Conservation (phyloP, 2,797 vertebrate species). For the Cyprinella venusta region DNA sequence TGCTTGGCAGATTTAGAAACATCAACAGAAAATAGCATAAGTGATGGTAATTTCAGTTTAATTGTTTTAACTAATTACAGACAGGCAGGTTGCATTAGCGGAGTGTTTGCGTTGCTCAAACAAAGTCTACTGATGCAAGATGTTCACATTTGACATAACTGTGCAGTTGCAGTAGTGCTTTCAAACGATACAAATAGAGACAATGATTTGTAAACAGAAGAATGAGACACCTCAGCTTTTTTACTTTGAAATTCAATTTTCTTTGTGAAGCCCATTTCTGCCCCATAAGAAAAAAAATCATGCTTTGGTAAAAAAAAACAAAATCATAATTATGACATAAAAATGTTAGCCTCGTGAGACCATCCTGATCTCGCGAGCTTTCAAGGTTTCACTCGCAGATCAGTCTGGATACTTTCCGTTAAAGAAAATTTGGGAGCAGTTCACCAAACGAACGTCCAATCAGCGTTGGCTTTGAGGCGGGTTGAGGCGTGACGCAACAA, state of each 20-base stretch:
- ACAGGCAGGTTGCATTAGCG: slow-evolving; percentile 58
- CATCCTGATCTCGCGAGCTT: no score
- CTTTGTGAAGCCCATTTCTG: neutral
- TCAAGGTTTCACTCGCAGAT: no score
- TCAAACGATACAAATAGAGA: neutral
- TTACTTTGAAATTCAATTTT: neutral
- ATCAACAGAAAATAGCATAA: slow-evolving; percentile 60
- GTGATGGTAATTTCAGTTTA: slow-evolving; percentile 60
- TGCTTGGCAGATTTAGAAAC: slow-evolving; percentile 25
- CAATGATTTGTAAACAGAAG: neutral
- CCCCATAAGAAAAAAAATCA: neutral
- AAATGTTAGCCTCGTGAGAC: no score
- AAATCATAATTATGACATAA: neutral
- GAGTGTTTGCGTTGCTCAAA: slow-evolving; percentile 27
- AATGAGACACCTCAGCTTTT: neutral
- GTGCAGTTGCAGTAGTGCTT: neutral
- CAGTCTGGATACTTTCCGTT: no score
- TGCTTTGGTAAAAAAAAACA: neutral
- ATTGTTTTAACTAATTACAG: slow-evolving; percentile 70
- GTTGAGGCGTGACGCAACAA: no score
- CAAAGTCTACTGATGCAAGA: slow-evolving; percentile 46
- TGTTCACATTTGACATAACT: slow-evolving; percentile 8
- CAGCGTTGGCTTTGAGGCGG: no score
- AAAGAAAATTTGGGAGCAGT: no score
- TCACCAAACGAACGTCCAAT: no score